These are phyloP conservation scores for Ondatra zibethicus DNA, from an alignment of 2,113 vertebrate genomes.

Conservation along the genomic window DNA sequence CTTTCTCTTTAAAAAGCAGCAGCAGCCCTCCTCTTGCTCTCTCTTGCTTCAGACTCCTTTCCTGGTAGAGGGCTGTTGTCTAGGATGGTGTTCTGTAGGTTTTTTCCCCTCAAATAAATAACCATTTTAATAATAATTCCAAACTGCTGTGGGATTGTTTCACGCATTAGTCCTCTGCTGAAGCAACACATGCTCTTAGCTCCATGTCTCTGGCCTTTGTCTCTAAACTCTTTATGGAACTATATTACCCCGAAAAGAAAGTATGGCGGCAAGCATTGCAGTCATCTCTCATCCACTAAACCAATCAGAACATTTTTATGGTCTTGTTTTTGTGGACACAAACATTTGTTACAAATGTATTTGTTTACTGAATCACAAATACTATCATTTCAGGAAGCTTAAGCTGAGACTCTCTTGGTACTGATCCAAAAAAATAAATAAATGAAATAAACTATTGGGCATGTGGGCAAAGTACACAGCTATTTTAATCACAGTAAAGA, in stretches of 20 bases:
- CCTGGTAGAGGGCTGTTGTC: too few relatives aligned
- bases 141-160: too few relatives aligned
- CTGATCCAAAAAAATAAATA: background rate
- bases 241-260: background rate
- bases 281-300: background rate
- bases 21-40: too few relatives aligned
- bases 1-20: too few relatives aligned
- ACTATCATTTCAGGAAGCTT: background rate
- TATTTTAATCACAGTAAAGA: background rate
- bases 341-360: background rate
- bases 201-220: background rate
- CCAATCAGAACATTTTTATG: background rate
- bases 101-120: too few relatives aligned
- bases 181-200: background rate
- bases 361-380: constrained; percentile 35
- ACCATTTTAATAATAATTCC: too few relatives aligned
- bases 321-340: background rate
- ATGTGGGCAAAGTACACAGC: background rate
- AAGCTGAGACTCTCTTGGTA: background rate
- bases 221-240: background rate
- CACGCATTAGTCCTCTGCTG: background rate
- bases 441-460: background rate
- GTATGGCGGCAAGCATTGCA: background rate
- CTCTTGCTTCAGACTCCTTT: too few relatives aligned
- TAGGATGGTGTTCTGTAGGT: too few relatives aligned